Evolutionary conservation across 2,113 vertebrate species (phyloP), one percentile per base, ranked within the genome.

Genomic region (Phainopepla nitens): DNA sequence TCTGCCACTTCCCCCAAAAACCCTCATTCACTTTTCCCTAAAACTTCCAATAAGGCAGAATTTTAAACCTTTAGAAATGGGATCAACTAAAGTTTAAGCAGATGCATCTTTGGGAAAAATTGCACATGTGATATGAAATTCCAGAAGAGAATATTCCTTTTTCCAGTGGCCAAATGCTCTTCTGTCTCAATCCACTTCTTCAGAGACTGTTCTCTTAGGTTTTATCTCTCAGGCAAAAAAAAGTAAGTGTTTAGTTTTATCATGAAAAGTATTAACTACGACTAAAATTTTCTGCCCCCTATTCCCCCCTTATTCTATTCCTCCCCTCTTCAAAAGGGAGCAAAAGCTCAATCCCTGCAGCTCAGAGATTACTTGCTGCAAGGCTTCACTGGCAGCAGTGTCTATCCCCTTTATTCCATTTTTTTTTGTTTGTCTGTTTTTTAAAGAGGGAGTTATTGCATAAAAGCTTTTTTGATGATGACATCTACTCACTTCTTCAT

Each of bases 271-370:
- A 1, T 56, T n/a, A 83, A 45, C 13, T 20, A 47, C 31, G 7
- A 57, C 44, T 53, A 60, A 86, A 42, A 16, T 57, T 69, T 41
- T 62, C 7, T 4, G 11, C 6, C 18, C 19, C 11, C 14, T 5
- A 51, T 35, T 53, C 7, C 5, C 2, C 1, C 3, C 5, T 16
- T 36, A 56, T 56, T 6, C 25, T 35, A 25, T 20, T n/a, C 4
- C 7, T 21, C 1, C 6, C 2, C 5, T 47, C 14, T 76, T 35
- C 13, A 57, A 15, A 70, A 64, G 2, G 12, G 61, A 54, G 27
- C 24, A 75, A 31, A 75, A 66, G 11, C 84, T 87, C 69, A 87
- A 8, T 19, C 44, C 7, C 60, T 87, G 83, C 14, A 90, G 29
- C 47, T 82, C 54, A 73, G 35, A 94, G 79, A 94, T 73, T 69